Evolutionary conservation across 2,888 invertebrate genomes (phyloP).

Genomic region (Sericinus montela): DNA sequence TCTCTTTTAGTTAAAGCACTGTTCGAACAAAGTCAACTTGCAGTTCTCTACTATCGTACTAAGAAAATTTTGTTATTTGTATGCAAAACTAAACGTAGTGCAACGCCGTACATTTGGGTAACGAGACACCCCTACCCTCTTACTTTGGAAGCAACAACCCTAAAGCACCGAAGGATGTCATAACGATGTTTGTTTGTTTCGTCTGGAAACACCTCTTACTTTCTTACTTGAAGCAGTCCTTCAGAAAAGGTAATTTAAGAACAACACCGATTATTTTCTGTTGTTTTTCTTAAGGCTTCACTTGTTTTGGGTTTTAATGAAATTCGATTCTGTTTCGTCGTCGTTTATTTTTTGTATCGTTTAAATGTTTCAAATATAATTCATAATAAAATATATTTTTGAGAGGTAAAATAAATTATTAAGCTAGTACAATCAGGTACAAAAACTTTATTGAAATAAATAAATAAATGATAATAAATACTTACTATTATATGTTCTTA

Average conservation of each 20-base stretch:
- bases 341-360: too few relatives aligned
- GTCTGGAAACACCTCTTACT: not conserved
- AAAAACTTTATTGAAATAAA: too few relatives aligned
- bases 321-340: not conserved
- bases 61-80: constrained; percentile 64
- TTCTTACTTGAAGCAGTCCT: not conserved
- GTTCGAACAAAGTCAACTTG: constrained; percentile 1
- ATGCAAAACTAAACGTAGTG: constrained; percentile 52
- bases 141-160: constrained; percentile 2
- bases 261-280: not conserved
- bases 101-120: constrained; percentile 27
- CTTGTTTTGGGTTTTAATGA: not conserved
- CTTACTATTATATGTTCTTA: too few relatives aligned
- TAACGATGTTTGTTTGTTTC: not conserved
- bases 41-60: constrained; percentile 51
- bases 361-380: too few relatives aligned
- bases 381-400: too few relatives aligned
- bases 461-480: too few relatives aligned
- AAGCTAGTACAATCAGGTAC: too few relatives aligned
- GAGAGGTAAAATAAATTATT: too few relatives aligned
- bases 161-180: constrained; percentile 3
- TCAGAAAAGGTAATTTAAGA: constrained; percentile 12
- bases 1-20: constrained; percentile 10
- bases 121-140: constrained; percentile 34
- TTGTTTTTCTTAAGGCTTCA: not conserved